Evolutionary conservation across 2,888 invertebrate species (phyloP), one percentile per base, ranked within the genome.

Genomic region (Ischnura elegans): DNA sequence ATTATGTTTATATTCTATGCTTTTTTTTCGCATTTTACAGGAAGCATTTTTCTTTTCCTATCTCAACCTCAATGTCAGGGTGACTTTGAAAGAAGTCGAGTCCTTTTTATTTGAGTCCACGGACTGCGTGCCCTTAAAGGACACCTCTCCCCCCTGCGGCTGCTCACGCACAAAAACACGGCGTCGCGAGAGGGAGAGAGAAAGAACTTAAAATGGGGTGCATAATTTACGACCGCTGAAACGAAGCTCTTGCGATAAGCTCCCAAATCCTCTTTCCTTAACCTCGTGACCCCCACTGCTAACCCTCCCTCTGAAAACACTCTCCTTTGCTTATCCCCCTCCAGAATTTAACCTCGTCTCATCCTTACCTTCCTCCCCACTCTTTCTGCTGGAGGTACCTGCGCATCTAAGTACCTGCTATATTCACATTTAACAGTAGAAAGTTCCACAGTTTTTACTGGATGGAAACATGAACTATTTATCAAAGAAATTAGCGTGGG

Each of bases 211-310:
- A 76, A 76, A 76, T 36, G 36, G 76, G 76, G 29, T 76, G 76
- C 76, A 76, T 76, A 76, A 76, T 76, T 76, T 76, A 76, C 76
- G 76, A 76, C 76, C 76, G 36, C 76, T 36, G 76, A 76, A 76
- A 76, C 76, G 76, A 76, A 76, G 36, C 76, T 76, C 76, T 76
- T 36, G n/a, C 76, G 76, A 76, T 76, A 76, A 76, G 76, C 76
- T 36, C 36, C 76, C 76, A 76, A 36, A 76, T 76, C 76, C 76
- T 36, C 76, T 76, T 76, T 25, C 29, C 76, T 76, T 76, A 76
- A 76, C 76, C 76, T 36, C 76, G 76, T 36, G 36, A 76, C 76
- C 76, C 76, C 51, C 76, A 36, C 76, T 76, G 21, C 10, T 13
- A 10, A 76, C 76, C 10, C 29, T 29, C 76, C 13, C 76, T 10